These are phyloP conservation scores for Polia nebulosa DNA, from an alignment of 2,888 invertebrate species.

Conservation along the genomic window DNA sequence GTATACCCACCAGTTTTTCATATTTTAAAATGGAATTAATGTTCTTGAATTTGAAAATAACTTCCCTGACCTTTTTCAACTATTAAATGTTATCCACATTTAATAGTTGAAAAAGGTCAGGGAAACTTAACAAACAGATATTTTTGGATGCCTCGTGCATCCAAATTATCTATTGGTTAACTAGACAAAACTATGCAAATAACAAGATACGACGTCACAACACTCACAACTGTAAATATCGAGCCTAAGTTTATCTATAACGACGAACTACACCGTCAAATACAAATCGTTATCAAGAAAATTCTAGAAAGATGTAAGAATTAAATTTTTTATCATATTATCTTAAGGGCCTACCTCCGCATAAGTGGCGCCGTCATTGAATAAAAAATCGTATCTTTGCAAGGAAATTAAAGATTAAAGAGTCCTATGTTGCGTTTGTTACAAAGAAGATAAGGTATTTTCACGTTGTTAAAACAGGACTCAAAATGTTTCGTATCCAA, in stretches of 20 bases:
- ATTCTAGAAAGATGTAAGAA: not conserved
- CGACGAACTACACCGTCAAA: not conserved
- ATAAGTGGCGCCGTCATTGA: too few relatives aligned
- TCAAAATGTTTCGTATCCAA: too few relatives aligned
- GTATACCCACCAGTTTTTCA: constrained; percentile 65
- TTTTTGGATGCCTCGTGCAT: too few relatives aligned
- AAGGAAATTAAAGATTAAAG: too few relatives aligned
- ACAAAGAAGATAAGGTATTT: too few relatives aligned
- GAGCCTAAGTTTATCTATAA: not conserved
- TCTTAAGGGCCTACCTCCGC: too few relatives aligned
- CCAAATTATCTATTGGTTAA: too few relatives aligned
- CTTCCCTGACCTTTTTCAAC: too few relatives aligned
- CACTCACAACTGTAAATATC: not conserved
- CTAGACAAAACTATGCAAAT: not conserved
- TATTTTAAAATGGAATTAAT: not conserved
- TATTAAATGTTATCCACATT: not conserved
- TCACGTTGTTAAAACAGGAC: too few relatives aligned
- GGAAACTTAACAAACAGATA: not conserved
- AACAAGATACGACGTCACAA: not conserved
- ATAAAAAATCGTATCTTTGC: too few relatives aligned
- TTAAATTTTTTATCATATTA: too few relatives aligned
- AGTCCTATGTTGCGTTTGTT: too few relatives aligned
- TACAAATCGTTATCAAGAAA: not conserved
- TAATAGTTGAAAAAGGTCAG: not conserved
- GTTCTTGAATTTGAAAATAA: not conserved